Conservation (phyloP, 2,797 vertebrate genomes). For the Eurystomus glaucurus region DNA sequence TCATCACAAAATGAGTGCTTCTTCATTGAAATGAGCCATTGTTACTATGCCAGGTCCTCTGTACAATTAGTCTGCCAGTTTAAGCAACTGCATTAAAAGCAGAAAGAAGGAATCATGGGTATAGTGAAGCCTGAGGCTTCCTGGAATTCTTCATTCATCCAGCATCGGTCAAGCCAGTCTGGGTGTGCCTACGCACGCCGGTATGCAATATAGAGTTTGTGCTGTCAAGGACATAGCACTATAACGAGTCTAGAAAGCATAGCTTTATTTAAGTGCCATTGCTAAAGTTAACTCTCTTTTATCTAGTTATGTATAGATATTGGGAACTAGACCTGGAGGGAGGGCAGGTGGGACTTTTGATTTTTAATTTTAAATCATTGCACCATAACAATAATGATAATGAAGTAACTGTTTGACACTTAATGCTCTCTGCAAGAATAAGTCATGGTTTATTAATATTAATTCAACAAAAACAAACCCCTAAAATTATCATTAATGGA, state of each 20-base stretch:
- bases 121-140: neutral
- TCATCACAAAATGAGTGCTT: neutral
- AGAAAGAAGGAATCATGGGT: neutral
- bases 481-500: constrained; percentile 42
- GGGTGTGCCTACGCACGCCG: neutral
- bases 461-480: neutral
- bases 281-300: neutral
- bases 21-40: neutral
- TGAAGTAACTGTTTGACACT: constrained; percentile 26
- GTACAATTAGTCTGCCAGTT: neutral
- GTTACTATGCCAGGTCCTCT: neutral
- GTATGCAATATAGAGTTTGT: neutral
- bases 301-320: neutral
- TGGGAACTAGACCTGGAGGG: neutral
- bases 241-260: neutral
- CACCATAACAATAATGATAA: neutral
- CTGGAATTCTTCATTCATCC: neutral
- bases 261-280: neutral
- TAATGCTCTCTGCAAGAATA: neutral
- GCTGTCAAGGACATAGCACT: neutral
- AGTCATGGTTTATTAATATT: constrained; percentile 50
- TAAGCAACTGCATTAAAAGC: neutral
- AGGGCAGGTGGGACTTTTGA: neutral
- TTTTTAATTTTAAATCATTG: neutral
- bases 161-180: neutral